These are phyloP conservation scores for Syngnathoides biaculeatus DNA, from an alignment of 2,113 vertebrate species.

Conservation along the genomic window DNA sequence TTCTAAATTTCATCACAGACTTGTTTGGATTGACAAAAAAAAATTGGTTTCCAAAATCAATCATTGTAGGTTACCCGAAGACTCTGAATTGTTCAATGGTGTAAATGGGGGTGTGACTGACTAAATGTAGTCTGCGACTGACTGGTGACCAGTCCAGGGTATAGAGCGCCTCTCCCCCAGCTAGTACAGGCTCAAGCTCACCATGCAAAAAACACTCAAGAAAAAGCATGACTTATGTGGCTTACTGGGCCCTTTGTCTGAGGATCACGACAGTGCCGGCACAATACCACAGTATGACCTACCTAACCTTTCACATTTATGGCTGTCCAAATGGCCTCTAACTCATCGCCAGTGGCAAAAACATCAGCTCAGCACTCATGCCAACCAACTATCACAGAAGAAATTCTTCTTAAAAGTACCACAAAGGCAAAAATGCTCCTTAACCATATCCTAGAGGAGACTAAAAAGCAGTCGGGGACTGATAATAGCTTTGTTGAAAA, in stretches of 20 bases:
- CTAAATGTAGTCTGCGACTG: background rate
- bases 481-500: conserved; percentile 45
- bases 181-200: background rate
- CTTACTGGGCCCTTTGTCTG: conserved; percentile 15
- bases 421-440: background rate
- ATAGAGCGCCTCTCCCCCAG: background rate
- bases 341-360: conserved; percentile 15
- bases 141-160: background rate
- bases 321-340: conserved; percentile 18
- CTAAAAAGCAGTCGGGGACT: conserved; percentile 13
- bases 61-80: background rate
- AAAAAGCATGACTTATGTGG: background rate
- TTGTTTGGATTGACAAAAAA: background rate
- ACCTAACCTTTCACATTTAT: conserved; percentile 59
- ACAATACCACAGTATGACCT: conserved; percentile 7
- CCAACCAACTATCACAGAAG: conserved; percentile 12
- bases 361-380: conserved; percentile 12
- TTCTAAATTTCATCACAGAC: background rate
- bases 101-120: background rate
- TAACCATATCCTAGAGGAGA: conserved; percentile 6
- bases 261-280: background rate
- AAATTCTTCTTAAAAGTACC: conserved; percentile 4
- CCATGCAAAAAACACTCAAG: background rate
- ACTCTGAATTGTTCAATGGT: background rate
- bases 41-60: background rate